phyloP scores from a whole-genome alignment of 1,140 invertebrate species.

The Reticulitermes speratus region DNA sequence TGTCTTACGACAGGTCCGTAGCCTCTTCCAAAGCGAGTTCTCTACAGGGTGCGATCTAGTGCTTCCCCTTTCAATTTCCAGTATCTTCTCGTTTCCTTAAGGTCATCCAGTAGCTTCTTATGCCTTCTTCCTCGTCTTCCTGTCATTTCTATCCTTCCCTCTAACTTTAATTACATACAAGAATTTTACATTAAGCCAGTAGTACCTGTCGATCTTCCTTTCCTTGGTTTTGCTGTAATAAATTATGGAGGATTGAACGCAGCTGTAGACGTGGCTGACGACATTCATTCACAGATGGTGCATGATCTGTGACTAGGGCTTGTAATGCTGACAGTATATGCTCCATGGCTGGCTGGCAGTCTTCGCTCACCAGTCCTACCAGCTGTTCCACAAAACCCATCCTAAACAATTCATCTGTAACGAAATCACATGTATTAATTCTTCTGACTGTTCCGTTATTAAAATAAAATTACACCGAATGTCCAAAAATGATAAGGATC shows the following conservation, averaged over 20 bases:
- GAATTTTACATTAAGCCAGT: too few relatives aligned
- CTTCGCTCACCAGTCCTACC: constrained; percentile 49
- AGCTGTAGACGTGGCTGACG: constrained; percentile 52
- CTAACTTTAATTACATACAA: too few relatives aligned
- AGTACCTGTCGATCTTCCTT: constrained; percentile 44
- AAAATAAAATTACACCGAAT: too few relatives aligned
- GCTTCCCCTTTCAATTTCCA: too few relatives aligned
- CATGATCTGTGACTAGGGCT: constrained; percentile 50
- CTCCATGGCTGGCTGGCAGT: constrained; percentile 53
- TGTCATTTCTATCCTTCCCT: too few relatives aligned
- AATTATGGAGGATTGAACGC: constrained; percentile 46
- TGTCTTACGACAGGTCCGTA: too few relatives aligned
- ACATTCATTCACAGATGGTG: constrained; percentile 52
- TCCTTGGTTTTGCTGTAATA: constrained; percentile 44
- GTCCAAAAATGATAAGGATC: too few relatives aligned
- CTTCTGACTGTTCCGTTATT: background rate
- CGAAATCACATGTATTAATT: constrained; percentile 23
- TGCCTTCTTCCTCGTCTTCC: too few relatives aligned
- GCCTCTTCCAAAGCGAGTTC: too few relatives aligned
- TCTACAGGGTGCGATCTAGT: too few relatives aligned
- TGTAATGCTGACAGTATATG: constrained; percentile 55
- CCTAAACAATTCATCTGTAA: constrained; percentile 51
- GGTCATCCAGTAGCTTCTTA: too few relatives aligned
- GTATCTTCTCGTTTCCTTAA: too few relatives aligned
- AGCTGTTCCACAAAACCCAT: constrained; percentile 61